phyloP scores from a whole-genome alignment of 2,113 vertebrate genomes.

The Onychorhynchus coronatus region DNA sequence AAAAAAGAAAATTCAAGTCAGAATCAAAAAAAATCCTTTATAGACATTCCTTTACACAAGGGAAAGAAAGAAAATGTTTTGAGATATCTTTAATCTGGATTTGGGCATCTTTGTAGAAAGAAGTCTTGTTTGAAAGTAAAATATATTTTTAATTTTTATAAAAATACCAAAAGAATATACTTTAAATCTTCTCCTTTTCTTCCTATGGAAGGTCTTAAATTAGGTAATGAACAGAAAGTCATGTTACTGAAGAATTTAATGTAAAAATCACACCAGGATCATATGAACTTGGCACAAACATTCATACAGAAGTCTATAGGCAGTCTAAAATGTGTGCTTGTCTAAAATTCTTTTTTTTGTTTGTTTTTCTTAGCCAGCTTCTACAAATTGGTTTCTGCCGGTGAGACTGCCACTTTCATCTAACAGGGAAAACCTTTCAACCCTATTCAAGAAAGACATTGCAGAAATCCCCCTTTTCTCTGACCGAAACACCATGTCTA shows the following conservation, averaged over 20 bases:
- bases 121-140: neutral
- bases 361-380: neutral
- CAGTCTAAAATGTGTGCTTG: neutral
- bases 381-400: neutral
- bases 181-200: neutral
- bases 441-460: neutral
- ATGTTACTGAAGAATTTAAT: neutral
- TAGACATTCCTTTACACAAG: neutral
- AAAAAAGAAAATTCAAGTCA: neutral
- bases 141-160: neutral
- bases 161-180: neutral
- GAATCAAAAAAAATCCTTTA: neutral
- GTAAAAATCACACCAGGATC: neutral
- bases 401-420: neutral
- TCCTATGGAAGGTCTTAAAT: neutral
- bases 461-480: neutral
- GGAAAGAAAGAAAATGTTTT: neutral
- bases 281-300: neutral
- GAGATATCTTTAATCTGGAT: neutral
- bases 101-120: neutral
- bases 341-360: neutral
- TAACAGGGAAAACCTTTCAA: neutral
- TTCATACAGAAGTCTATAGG: neutral
- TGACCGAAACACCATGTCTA: neutral
- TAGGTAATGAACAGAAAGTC: neutral